Conservation (phyloP, 2,797 vertebrate genomes). For the Australoheros facetus region DNA sequence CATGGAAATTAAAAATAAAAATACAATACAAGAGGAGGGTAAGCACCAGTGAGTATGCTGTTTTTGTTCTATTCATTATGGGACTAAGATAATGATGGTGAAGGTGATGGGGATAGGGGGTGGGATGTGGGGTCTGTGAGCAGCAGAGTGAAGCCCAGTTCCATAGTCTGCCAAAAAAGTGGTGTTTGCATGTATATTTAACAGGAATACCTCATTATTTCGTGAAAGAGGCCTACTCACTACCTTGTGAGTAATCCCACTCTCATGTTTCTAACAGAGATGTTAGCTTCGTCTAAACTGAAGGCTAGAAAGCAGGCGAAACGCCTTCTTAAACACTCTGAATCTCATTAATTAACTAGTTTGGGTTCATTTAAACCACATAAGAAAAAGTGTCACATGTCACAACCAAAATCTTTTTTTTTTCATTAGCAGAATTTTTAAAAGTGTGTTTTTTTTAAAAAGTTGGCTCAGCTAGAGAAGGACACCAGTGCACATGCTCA, state of each 20-base stretch:
- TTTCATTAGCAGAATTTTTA: background rate
- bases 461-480: background rate
- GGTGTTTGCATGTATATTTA: constrained; percentile 21
- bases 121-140: constrained; percentile 79
- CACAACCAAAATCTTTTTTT: background rate
- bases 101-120: constrained; percentile 1
- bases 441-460: background rate
- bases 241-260: too few species aligned
- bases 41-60: constrained; percentile 62
- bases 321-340: background rate
- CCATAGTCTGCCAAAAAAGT: constrained; percentile 52
- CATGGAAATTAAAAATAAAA: constrained; percentile 28
- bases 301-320: background rate
- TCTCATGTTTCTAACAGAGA: background rate
- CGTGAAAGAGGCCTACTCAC: background rate
- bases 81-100: constrained; percentile 18
- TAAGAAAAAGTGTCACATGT: too few species aligned
- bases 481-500: background rate
- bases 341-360: background rate
- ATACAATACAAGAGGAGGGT: background rate
- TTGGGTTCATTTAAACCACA: background rate
- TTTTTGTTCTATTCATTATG: constrained; percentile 31
- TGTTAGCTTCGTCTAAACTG: background rate
- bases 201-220: constrained; percentile 16
- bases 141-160: constrained; percentile 50